Evolutionary conservation across 1,140 invertebrate species (phyloP).

Genomic region (Metopolophium dirhodum): DNA sequence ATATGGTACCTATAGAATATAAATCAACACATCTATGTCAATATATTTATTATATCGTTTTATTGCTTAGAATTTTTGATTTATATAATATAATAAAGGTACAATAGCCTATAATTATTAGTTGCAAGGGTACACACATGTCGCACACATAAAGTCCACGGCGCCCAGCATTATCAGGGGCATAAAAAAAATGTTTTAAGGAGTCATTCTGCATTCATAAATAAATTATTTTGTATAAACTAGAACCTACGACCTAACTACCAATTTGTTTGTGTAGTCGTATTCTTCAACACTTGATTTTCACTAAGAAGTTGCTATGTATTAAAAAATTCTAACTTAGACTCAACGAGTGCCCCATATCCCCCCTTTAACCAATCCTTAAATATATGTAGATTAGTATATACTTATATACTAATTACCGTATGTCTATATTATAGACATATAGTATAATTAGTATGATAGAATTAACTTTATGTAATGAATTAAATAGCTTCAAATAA

Average conservation of each 20-base stretch:
- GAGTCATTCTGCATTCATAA: no score
- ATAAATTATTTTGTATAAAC: background rate
- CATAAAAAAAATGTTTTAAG: background rate
- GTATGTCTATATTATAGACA: no score
- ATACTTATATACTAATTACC: no score
- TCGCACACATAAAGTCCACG: background rate
- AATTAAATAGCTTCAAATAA: background rate
- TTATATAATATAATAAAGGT: background rate
- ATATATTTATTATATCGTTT: background rate
- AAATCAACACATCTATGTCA: background rate
- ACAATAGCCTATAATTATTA: background rate
- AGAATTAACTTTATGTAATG: background rate
- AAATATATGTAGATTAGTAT: background rate
- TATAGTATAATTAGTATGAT: no score
- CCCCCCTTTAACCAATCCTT: background rate
- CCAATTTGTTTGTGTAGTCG: background rate
- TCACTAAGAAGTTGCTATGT: background rate
- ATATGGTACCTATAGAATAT: background rate
- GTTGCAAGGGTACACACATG: background rate
- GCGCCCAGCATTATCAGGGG: background rate
- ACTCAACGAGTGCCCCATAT: background rate
- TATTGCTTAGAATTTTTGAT: background rate
- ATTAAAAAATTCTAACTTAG: background rate
- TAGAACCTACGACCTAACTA: background rate
- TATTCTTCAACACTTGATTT: background rate